Evolutionary conservation across 2,113 vertebrate species (phyloP), one percentile per base, ranked within the genome.

Genomic region (Malurus melanocephalus): DNA sequence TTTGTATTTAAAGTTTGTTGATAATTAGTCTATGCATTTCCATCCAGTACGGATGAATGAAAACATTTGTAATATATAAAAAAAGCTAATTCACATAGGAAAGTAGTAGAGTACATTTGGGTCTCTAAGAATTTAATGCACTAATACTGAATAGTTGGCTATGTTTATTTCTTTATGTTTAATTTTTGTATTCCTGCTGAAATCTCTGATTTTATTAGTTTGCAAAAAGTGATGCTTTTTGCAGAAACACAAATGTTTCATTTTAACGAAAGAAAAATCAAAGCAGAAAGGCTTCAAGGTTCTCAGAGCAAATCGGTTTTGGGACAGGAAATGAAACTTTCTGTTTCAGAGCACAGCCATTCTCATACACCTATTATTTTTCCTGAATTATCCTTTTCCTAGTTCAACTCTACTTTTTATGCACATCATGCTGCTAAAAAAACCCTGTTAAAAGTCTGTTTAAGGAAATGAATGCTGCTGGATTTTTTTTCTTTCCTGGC

Each of bases 211-310:
- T 73, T 64, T n/a, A 68, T 38, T 62, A 65, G 6, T 65, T 92
- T 88, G 45, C 19, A 53, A 65, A 64, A 84, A 26, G 10, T 35
- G 3, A 20, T 65, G 27, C 5, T 82, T 61, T 61, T 80, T 77
- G 15, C 32, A 82, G n/a, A 87, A 73, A 43, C 16, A 28, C 66
- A 10, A 35, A 85, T 49, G 15, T 60, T 77, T 85, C 9, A 46
- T 80, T 87, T 74, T 85, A 87, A 71, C 61, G 33, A 66, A 83
- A 74, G 68, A 80, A 93, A 82, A 89, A 78, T 27, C 4, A 62
- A 92, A 80, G 22, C 40, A 74, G 43, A 87, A 89, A 85, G 10
- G 20, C 42, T 88, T 93, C 42, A 80, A 83, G 6, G 16, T 62
- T 72, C 43, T 80, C 59, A 57, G 8, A 61, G 38, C 10, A 66